These are phyloP conservation scores for Rissa tridactyla DNA, from an alignment of 2,113 vertebrate genomes.

Conservation along the genomic window DNA sequence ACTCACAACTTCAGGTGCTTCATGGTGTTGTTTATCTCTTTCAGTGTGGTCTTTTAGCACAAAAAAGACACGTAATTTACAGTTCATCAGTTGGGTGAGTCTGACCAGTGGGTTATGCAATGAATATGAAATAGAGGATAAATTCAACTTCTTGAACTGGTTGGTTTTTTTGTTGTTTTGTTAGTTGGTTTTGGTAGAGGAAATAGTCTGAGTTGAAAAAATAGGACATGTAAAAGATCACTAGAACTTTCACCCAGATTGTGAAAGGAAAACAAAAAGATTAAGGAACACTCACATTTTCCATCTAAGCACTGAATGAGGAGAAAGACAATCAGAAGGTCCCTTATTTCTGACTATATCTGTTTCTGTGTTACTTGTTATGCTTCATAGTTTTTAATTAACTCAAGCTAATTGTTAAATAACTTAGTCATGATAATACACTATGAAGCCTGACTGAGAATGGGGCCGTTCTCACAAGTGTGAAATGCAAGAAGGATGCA, in stretches of 20 bases:
- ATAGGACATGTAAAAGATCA: neutral
- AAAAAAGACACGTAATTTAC: neutral
- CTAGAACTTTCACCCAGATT: neutral
- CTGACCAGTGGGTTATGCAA: neutral
- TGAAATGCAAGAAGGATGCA: neutral
- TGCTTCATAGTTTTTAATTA: constrained; percentile 9
- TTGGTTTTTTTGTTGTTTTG: neutral
- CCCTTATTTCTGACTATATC: neutral
- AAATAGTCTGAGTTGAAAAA: neutral
- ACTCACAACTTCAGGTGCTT: neutral
- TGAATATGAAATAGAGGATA: neutral
- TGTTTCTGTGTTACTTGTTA: neutral
- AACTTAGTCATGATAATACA: neutral
- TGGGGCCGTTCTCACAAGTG: neutral
- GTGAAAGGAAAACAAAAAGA: neutral
- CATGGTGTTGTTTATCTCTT: neutral
- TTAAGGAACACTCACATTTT: neutral
- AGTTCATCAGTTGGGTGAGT: neutral
- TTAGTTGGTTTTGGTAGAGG: neutral
- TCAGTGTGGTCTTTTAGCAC: neutral
- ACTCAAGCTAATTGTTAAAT: neutral
- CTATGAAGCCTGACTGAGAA: neutral
- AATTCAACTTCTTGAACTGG: neutral
- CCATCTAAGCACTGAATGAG: neutral
- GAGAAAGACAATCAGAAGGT: neutral